Base-by-base conservation (phyloP, 2,888 invertebrate species). In the Acleris laterana region DNA sequence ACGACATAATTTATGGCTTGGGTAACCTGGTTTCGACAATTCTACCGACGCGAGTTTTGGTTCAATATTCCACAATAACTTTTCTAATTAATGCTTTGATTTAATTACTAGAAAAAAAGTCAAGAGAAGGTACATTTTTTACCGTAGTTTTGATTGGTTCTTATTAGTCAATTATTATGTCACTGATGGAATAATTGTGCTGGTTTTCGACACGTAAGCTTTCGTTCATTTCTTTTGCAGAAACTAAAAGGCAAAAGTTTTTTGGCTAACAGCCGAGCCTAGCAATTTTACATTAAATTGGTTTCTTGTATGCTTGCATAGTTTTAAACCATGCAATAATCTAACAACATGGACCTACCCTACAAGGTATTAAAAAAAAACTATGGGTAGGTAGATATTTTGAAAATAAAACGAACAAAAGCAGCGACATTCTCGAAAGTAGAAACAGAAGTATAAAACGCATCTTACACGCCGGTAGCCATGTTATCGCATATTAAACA, bases 1-100 rank as follows among this genome's bases (percentile, higher is more conserved):
- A 75, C 76, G 74, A 72, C 74, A 74, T 80, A 82, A 81, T 80
- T 78, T 73, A 80, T 79, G 75, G 80, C 75, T 82, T 80, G 79
- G 78, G 80, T 79, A 82, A 80, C 76, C 74, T 69, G 71, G 79
- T 81, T 84, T 75, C 72, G 20, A 75, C 69, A 68, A 71, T 75
- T 78, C 79, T 62, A 57, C 75, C 17, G 61, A 17, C 22, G 44
- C 20, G 32, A 68, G 51, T 57, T 64, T 59, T 38, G 53, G 52
- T 69, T 50, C 25, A 46, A 55, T 57, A 63, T 62, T 62, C 52
- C 53, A 58, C 64, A 67, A 59, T 60, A 25, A 53, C 32, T 56
- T 70, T 69, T 67, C 32, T 64, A 56, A 58, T 52, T 6, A 55
- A 49, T 58, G n/a, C 19, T 51, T 51, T 49, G 4, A 32, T 48